These are phyloP conservation scores for Helobdella robusta DNA, from an alignment of 2,888 invertebrate species.

Conservation along the genomic window DNA sequence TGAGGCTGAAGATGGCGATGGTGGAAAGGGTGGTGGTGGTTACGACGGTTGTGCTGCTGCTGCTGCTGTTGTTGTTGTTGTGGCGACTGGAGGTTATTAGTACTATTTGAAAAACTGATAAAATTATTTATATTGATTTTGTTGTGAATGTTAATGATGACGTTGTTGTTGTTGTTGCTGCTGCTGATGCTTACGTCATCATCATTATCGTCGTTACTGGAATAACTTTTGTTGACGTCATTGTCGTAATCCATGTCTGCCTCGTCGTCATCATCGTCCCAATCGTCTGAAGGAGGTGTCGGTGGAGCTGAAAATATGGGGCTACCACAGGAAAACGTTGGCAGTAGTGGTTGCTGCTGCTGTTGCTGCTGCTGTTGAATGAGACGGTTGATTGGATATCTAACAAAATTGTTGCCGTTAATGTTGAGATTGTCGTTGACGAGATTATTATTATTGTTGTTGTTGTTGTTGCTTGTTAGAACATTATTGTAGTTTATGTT, in stretches of 20 bases:
- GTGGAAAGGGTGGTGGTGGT: too few species aligned
- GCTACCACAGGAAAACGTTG: conserved; percentile 11
- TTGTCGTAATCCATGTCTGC: conserved; percentile 9
- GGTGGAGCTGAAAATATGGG: conserved; percentile 20
- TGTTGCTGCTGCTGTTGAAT: background rate
- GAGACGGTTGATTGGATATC: background rate
- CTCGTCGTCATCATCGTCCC: background rate
- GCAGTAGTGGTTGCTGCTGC: conserved; percentile 1
- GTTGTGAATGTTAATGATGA: background rate
- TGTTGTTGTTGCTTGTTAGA: conserved; percentile 1
- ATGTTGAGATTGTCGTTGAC: background rate
- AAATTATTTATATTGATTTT: background rate
- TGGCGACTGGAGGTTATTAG: too few species aligned
- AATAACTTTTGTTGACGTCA: background rate
- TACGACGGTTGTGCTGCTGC: too few species aligned
- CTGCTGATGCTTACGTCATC: background rate
- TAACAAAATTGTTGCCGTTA: background rate
- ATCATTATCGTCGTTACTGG: background rate
- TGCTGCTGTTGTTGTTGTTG: too few species aligned
- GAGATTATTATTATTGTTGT: background rate
- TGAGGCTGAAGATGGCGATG: too few species aligned
- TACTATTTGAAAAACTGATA: too few species aligned
- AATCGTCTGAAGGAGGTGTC: conserved; percentile 17
- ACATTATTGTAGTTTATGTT: too few species aligned
- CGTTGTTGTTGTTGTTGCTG: conserved; percentile 8